Base-by-base conservation (phyloP, 2,113 vertebrate genomes). In the Rana temporaria region DNA sequence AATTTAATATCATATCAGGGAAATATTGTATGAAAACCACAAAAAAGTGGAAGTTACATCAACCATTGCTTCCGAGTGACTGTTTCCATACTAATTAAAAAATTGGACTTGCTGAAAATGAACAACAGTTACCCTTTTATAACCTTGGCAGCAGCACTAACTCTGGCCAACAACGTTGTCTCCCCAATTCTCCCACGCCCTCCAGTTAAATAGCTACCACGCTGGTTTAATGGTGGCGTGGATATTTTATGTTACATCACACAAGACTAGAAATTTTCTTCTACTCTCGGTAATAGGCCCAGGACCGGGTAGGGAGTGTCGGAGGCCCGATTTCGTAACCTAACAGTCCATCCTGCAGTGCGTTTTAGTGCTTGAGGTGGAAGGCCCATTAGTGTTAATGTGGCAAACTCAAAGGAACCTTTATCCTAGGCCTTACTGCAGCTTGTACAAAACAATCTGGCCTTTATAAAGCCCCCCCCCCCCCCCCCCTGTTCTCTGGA, bases 331-430 rank as follows among this genome's bases (percentile, higher is more conserved):
- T 24, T 62, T 59, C 75, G 72, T 68, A 76, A 68, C 72, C n/a
- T 76, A 76, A 83, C 71, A 83, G 81, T 53, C 62, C 73, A 83
- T 83, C 67, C 72, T 59, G 22, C 52, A 26, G 56, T 32, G 52
- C 56, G 32, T 60, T 83, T 68, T 83, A 76, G 22, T 68, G 72
- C 72, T 68, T 18, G 53, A 66, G 71, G 81, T 83, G 64, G 81
- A 83, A 83, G 81, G 26, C 73, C 70, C 80, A 67, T 79, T 82
- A 80, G 85, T 67, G 80, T 74, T 83, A 66, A 84, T 85, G 64
- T 60, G 73, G 78, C 69, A 81, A 79, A 83, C 62, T 75, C 64
- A 70, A 84, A 73, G 70, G 65, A 79, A 81, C 55, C 66, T 70
- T 85, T 64, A 71, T 69, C 8, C 15, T 38, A 57, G 30, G 78